phyloP scores from a whole-genome alignment of 2,797 vertebrate genomes.

The Alauda arvensis region DNA sequence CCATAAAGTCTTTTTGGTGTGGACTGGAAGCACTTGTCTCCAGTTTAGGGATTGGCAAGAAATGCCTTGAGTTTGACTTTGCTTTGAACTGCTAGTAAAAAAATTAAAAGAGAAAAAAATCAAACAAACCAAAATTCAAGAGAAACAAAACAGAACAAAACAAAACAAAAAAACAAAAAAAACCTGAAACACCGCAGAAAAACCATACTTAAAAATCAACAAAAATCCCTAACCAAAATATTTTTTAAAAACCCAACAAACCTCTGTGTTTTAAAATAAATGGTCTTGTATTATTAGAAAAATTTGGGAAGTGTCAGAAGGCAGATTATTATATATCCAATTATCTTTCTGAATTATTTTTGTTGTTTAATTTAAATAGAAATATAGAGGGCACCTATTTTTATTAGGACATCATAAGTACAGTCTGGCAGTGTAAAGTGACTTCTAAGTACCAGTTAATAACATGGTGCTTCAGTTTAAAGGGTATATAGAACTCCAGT shows the following conservation, averaged over 20 bases:
- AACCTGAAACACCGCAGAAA: neutral
- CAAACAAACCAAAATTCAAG: neutral
- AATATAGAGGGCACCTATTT: neutral
- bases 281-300: neutral
- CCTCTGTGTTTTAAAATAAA: neutral
- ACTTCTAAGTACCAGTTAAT: neutral
- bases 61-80: neutral
- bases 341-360: neutral
- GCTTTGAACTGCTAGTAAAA: neutral
- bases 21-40: neutral
- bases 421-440: neutral
- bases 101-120: neutral
- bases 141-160: neutral
- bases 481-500: neutral
- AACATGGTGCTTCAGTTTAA: neutral
- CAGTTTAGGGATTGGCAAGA: neutral
- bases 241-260: neutral
- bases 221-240: neutral
- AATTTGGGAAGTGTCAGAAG: neutral
- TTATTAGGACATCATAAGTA: neutral
- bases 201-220: too few relatives aligned
- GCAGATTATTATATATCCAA: neutral
- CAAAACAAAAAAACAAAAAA: too few relatives aligned
- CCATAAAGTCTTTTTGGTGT: neutral
- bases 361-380: neutral